These are phyloP conservation scores for Podarcis lilfordi DNA, from an alignment of 2,797 vertebrate genomes.

Conservation along the genomic window DNA sequence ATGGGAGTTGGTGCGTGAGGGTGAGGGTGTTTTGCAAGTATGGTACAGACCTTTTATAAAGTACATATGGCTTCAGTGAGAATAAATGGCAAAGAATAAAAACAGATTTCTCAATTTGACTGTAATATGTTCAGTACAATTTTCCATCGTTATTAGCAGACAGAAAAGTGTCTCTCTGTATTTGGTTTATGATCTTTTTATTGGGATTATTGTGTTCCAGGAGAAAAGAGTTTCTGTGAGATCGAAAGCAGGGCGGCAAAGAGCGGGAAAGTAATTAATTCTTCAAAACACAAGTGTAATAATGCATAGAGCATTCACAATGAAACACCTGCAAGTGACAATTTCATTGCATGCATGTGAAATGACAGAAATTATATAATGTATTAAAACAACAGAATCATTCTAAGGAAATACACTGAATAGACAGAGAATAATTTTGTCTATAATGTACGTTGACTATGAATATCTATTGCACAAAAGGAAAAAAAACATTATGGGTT, in stretches of 20 bases:
- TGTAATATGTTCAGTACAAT: slow-evolving; percentile 49
- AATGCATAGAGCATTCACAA: slow-evolving; percentile 44
- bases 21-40: slow-evolving; percentile 50
- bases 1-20: neutral
- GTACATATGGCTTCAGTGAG: slow-evolving; percentile 29
- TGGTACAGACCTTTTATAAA: neutral
- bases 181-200: slow-evolving; percentile 59
- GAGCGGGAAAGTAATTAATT: slow-evolving; percentile 65
- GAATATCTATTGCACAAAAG: neutral
- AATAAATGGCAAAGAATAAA: slow-evolving; percentile 59
- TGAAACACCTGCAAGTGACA: slow-evolving; percentile 70
- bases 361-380: neutral
- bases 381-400: neutral
- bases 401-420: too few relatives aligned
- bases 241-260: slow-evolving; percentile 59
- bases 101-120: slow-evolving; percentile 59
- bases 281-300: slow-evolving; percentile 40
- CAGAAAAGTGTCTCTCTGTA: slow-evolving; percentile 61
- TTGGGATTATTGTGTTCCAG: slow-evolving; percentile 35
- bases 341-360: slow-evolving; percentile 49
- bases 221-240: slow-evolving; percentile 56
- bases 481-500: neutral
- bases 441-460: neutral
- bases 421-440: too few relatives aligned
- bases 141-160: slow-evolving; percentile 52